These are phyloP conservation scores for Vidua chalybeata DNA, from an alignment of 2,113 vertebrate genomes.

Conservation along the genomic window DNA sequence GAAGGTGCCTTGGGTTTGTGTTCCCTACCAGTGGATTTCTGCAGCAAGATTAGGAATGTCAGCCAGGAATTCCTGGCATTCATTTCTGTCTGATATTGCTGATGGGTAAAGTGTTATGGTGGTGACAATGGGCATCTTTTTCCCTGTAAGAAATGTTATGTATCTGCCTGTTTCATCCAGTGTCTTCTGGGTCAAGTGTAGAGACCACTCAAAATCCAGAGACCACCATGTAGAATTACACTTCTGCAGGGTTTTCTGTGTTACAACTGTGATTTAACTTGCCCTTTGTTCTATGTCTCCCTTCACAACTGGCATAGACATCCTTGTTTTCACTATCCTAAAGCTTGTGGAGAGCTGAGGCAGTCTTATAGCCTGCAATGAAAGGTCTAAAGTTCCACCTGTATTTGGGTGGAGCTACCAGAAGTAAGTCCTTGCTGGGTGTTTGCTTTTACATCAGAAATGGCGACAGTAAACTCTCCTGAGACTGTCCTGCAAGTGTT, in stretches of 20 bases:
- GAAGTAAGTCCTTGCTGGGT: not conserved
- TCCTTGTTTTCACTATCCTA: not conserved
- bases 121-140: not conserved
- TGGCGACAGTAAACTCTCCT: not conserved
- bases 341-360: not conserved
- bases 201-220: not conserved
- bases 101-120: not conserved
- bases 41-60: not conserved
- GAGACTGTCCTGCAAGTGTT: not conserved
- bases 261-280: not conserved
- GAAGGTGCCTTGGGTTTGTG: not conserved
- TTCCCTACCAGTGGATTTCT: not conserved
- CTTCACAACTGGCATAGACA: not conserved
- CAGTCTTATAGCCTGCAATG: not conserved
- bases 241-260: not conserved
- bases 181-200: not conserved
- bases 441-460: not conserved
- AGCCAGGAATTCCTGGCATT: not conserved
- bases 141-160: not conserved
- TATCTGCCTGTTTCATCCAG: not conserved
- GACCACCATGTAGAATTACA: not conserved
- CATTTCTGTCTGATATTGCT: not conserved
- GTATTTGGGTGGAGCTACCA: not conserved
- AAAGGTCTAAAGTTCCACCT: not conserved
- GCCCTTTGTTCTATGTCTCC: not conserved